Evolutionary conservation across 2,888 invertebrate genomes (phyloP).

Genomic region (Drosophila buzzatii): DNA sequence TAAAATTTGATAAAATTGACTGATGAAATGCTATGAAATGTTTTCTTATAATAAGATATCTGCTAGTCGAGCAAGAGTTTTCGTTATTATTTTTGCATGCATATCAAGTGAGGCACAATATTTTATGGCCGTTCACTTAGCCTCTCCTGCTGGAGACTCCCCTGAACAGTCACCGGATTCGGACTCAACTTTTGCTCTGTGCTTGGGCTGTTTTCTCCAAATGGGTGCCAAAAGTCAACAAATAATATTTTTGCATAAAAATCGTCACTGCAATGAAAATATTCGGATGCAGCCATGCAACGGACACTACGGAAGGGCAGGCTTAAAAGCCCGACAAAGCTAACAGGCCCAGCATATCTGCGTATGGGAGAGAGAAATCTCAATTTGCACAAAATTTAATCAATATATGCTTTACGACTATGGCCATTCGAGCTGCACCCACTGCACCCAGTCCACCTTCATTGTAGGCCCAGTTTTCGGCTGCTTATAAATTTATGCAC

Average conservation of each 20-base stretch:
- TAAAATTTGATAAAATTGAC: background rate
- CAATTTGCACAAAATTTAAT: slow-evolving; percentile 71
- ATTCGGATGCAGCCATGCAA: slow-evolving; percentile 34
- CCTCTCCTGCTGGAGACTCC: slow-evolving; percentile 3
- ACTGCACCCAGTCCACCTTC: slow-evolving; percentile 13
- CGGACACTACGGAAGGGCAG: slow-evolving; percentile 24
- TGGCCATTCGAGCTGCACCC: slow-evolving; percentile 20
- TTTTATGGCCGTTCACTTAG: slow-evolving; percentile 50
- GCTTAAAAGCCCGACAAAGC: slow-evolving; percentile 46
- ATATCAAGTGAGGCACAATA: slow-evolving; percentile 17
- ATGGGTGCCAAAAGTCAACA: slow-evolving; percentile 76
- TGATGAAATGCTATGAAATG: too few relatives aligned
- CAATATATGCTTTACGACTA: slow-evolving; percentile 61
- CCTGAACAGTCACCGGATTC: slow-evolving; percentile 28
- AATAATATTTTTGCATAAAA: slow-evolving; percentile 78
- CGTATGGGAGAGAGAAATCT: slow-evolving; percentile 60
- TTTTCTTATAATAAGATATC: background rate
- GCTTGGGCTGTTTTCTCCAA: slow-evolving; percentile 14
- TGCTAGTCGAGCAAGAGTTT: background rate
- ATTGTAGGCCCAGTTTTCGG: slow-evolving; percentile 28
- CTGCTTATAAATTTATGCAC: slow-evolving; percentile 75
- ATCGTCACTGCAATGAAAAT: slow-evolving; percentile 73
- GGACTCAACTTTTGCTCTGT: slow-evolving; percentile 34
- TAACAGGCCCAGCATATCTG: slow-evolving; percentile 32
- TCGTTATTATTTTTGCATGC: slow-evolving; percentile 12